Evolutionary conservation across 2,888 invertebrate genomes (phyloP), one percentile per base, ranked within the genome.

Genomic region (Calameuta pallipes): DNA sequence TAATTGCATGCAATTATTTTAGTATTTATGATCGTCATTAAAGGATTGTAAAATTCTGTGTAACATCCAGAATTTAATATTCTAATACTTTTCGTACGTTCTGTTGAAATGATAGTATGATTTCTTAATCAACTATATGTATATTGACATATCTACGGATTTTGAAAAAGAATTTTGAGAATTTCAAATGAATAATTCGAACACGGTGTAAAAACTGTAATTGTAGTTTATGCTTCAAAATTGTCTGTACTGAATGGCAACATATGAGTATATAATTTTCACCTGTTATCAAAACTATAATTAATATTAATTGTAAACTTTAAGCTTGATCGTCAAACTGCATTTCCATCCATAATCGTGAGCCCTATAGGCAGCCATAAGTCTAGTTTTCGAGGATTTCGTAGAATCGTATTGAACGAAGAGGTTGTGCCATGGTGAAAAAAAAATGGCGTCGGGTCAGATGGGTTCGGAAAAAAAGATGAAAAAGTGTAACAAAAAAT

Each of bases 401-500:
- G 75, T 73, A 74, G 73, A n/a, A 12, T 36, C 36, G 36, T 36
- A 36, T 36, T 36, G 36, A 36, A 78, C 74, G 73, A 69, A 81
- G 76, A 78, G 82, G 81, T 80, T 69, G 75, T 74, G 75, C 36
- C 68, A 9, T 9, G 68, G 36, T 30, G 76, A 75, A 80, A 84
- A 36, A 88, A 89, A 89, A 88, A 88, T 87, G 85, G 86, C 85
- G 86, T 84, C 81, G 85, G 81, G 80, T 85, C 81, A 77, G 84
- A 83, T 82, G 79, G 80, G 80, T 80, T 79, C 78, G 73, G 82
- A 77, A 85, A 83, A 83, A 79, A 30, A 78, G 35, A 80, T 68
- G 30, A 69, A 69, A 56, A 56, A 56, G 12, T 76, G 76, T 71
- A 41, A 35, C 37, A 77, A 74, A 41, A 74, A 74, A 77, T 73